phyloP scores from a whole-genome alignment of 2,888 invertebrate genomes.

The Oscheius sp. region DNA sequence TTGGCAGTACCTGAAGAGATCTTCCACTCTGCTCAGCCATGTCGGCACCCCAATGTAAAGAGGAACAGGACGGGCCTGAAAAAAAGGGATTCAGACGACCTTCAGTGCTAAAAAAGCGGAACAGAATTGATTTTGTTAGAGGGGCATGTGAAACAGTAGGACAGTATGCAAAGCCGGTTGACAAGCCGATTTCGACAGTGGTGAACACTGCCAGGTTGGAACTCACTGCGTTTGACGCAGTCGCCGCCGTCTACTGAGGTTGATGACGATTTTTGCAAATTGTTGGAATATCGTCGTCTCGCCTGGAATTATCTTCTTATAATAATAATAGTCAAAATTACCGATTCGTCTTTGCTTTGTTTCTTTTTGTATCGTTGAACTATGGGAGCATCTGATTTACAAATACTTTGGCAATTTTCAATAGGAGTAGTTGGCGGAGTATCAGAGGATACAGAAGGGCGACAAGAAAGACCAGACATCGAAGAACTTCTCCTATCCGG shows the following conservation, averaged over 20 bases:
- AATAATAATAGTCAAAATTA: neutral
- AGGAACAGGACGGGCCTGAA: conserved; percentile 36
- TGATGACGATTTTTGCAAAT: conserved; percentile 13
- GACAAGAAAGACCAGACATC: neutral
- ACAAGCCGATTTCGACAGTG: conserved; percentile 26
- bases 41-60: conserved; percentile 40
- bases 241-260: conserved; percentile 26
- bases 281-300: conserved; percentile 8
- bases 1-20: conserved; percentile 37
- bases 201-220: conserved; percentile 4
- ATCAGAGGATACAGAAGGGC: neutral
- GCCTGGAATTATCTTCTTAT: neutral
- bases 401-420: neutral
- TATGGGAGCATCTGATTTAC: conserved; percentile 15
- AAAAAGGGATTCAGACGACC: conserved; percentile 7
- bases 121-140: conserved; percentile 22
- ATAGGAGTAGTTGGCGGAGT: conserved; percentile 23
- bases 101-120: conserved; percentile 10
- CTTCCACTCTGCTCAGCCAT: conserved; percentile 39
- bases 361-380: conserved; percentile 32
- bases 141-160: conserved; percentile 32
- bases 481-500: conserved; percentile 23
- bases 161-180: conserved; percentile 33
- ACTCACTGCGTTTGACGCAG: conserved; percentile 32
- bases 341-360: conserved; percentile 28